Percentiles rank a stretch among this genome's conserved stretches.
These are phyloP conservation scores for Ophiodon elongatus DNA, from an alignment of 2,113 vertebrate species.

Conservation along the genomic window DNA sequence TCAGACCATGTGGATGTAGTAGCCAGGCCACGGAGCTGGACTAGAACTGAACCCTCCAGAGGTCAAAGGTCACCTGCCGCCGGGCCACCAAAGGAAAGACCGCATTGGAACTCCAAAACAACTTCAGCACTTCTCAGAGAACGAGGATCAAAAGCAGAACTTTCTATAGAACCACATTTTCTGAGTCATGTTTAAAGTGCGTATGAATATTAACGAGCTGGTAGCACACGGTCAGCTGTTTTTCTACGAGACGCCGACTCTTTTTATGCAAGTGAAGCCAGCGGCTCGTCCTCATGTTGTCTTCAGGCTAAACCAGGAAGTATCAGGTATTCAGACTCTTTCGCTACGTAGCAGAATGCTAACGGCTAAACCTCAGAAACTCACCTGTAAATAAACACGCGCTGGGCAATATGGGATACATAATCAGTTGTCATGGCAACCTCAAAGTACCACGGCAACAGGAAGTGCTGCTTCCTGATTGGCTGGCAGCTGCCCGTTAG, in stretches of 20 bases:
- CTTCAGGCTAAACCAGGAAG: slow-evolving; percentile 77
- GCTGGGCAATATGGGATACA: slow-evolving; percentile 53
- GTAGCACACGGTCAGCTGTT: slow-evolving; percentile 70
- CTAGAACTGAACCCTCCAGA: slow-evolving; percentile 8
- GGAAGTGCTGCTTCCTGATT: slow-evolving; percentile 1
- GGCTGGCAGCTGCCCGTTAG: background rate
- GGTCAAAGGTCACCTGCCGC: slow-evolving; percentile 47
- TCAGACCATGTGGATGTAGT: slow-evolving; percentile 77
- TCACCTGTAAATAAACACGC: slow-evolving; percentile 33
- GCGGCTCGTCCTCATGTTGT: slow-evolving; percentile 48
- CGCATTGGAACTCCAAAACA: slow-evolving; percentile 46
- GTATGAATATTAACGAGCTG: slow-evolving; percentile 24
- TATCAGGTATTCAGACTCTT: slow-evolving; percentile 77
- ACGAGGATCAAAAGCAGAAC: slow-evolving; percentile 23
- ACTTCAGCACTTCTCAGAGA: slow-evolving; percentile 76
- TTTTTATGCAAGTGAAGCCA: slow-evolving; percentile 78
- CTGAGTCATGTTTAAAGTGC: slow-evolving; percentile 80
- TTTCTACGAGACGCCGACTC: slow-evolving; percentile 77
- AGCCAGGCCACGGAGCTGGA: slow-evolving; percentile 42
- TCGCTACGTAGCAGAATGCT: slow-evolving; percentile 70
- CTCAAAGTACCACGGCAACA: background rate
- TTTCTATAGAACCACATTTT: slow-evolving; percentile 68
- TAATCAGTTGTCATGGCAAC: background rate
- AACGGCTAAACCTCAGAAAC: slow-evolving; percentile 73
- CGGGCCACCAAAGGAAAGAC: slow-evolving; percentile 80